Evolutionary conservation across 2,797 vertebrate species (phyloP), one percentile per base, ranked within the genome.

Genomic region (Peromyscus aztecus): DNA sequence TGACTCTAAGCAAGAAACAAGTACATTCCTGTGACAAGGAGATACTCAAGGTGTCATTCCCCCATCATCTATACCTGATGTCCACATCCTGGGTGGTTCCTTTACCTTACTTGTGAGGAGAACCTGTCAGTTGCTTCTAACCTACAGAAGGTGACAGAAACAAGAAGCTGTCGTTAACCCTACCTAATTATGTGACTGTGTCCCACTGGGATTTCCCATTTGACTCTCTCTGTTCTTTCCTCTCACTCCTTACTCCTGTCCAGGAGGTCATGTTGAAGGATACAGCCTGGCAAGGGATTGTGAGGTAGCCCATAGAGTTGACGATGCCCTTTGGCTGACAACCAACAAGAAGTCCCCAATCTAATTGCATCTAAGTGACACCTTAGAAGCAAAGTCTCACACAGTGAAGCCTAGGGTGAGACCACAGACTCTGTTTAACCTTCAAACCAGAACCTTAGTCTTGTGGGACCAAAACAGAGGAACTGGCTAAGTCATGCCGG

Each of bases 371-470:
- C 31, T 89, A 87, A 73, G 14, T 46, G 61, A 96, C 27, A 96
- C 27, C 29, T 89, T 84, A 84, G 49, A 93, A 46, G 46, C 78
- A 31, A 57, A 89, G 37, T 34, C 46, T 82, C 81, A 90, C 46
- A 7, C 61, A 59, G 19, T 65, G 46, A 57, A 55, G 23, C 49
- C 67, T 83, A 90, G 27, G 76, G 27, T 84, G 69, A 97, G 87
- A 88, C 65, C 85, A 90, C 21, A 84, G 49, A 57, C 69, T 77
- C 23, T 10, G 3, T 19, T 73, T n/a, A 11, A 52, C 4, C 73
- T 65, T n/a, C 61, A 55, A 86, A 88, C 3, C 75, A 55, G 63
- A 94, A 93, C 24, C 57, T 77, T 81, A 43, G 2, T 83, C 77
- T 83, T 92, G 11, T 59, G 77, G 94, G 29, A 71, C 40, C 65